These are phyloP conservation scores for Dryadula phaetusa DNA, from an alignment of 2,888 invertebrate species.

Conservation along the genomic window DNA sequence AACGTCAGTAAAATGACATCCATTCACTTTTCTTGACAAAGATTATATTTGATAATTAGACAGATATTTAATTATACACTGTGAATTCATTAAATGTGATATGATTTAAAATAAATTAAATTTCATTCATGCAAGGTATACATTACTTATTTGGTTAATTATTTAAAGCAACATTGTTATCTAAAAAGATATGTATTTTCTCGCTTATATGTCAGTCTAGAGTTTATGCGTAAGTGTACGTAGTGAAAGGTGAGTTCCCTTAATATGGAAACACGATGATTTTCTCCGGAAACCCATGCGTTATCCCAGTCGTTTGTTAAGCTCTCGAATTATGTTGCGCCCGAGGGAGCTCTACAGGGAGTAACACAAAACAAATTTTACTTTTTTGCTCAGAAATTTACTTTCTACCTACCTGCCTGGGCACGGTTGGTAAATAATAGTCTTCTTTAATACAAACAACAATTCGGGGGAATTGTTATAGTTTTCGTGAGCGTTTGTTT, in stretches of 20 bases:
- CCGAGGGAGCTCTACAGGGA: constrained; percentile 62
- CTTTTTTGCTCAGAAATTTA: constrained; percentile 57
- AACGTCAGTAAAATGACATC: too few species aligned
- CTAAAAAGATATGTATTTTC: not conserved
- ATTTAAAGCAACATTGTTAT: too few species aligned
- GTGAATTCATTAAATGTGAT: too few species aligned
- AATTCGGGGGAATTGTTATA: constrained; percentile 44
- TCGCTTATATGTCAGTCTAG: not conserved
- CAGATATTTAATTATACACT: too few species aligned
- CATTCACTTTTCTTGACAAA: too few species aligned
- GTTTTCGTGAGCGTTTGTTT: constrained; percentile 36
- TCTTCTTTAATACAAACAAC: constrained; percentile 46
- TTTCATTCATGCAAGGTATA: too few species aligned
- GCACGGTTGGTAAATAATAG: constrained; percentile 47
- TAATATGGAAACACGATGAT: constrained; percentile 57
- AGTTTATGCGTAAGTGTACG: constrained; percentile 11
- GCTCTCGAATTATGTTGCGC: constrained; percentile 69
- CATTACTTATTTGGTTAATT: too few species aligned
- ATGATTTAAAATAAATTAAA: too few species aligned
- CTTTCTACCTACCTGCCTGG: constrained; percentile 52
- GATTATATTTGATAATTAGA: too few species aligned
- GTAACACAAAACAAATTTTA: constrained; percentile 61
- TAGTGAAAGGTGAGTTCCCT: constrained; percentile 42
- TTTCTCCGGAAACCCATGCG: constrained; percentile 62
- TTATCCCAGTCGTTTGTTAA: constrained; percentile 67